Percentiles rank a stretch among this genome's conserved stretches.
phyloP scores from a whole-genome alignment of 2,113 vertebrate genomes.

The Neodon shergylaensis region DNA sequence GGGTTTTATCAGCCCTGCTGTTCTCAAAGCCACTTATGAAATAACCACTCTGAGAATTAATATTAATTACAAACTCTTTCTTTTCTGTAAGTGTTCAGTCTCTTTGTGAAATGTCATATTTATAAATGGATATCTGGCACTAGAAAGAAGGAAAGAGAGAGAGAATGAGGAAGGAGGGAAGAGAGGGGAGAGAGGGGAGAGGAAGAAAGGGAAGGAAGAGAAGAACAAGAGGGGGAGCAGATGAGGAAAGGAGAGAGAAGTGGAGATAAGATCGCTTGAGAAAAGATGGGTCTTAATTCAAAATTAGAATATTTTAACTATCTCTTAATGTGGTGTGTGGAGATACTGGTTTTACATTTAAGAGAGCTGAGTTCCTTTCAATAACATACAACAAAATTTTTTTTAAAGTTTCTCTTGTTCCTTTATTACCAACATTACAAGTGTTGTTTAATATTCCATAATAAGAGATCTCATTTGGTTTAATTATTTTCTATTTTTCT shows the following conservation, averaged over 20 bases:
- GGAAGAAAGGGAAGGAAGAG: not conserved
- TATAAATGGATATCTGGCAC: not conserved
- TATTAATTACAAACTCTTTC: not conserved
- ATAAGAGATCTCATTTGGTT: not conserved
- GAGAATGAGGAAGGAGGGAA: not conserved
- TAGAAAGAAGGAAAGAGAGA: not conserved
- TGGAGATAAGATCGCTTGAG: not conserved
- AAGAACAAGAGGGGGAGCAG: no score
- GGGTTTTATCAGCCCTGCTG: no score
- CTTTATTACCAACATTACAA: slow-evolving; percentile 1
- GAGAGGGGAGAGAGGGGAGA: not conserved
- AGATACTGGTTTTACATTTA: slow-evolving; percentile 24
- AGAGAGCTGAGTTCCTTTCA: not conserved
- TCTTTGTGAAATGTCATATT: not conserved
- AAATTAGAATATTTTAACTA: not conserved
- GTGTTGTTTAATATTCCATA: not conserved
- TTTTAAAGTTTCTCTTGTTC: not conserved
- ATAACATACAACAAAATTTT: not conserved
- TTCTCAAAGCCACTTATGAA: no score
- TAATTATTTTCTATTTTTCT: not conserved
- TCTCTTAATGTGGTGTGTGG: not conserved
- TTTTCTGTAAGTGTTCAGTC: not conserved
- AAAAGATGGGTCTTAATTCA: not conserved
- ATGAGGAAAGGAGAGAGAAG: not conserved
- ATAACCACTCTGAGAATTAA: no score